Base-by-base conservation (phyloP, 2,888 invertebrate genomes). In the Aphidius colemani region DNA sequence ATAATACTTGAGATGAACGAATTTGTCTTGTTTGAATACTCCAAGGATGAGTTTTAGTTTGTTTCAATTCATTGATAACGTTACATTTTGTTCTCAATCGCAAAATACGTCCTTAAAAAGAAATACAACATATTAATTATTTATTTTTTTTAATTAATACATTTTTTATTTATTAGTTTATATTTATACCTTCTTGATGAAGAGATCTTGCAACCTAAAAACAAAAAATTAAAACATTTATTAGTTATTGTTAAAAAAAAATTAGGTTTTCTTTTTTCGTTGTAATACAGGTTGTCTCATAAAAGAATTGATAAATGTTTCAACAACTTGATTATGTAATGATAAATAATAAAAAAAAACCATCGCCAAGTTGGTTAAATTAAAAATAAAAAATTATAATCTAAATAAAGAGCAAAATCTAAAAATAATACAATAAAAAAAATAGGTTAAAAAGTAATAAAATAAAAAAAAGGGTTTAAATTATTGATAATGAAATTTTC, bases 1-100 rank as follows among this genome's bases (percentile, higher is more conserved):
- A 82, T 74, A 82, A 74, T 53, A 75, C 68, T 59, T 77, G 68
- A 65, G 81, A 75, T 43, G 80, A 75, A 57, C 71, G 74, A 61
- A 81, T 71, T 63, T 77, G 74, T 70, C 77, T 75, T 44, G 69
- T 67, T 60, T 76, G 79, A 60, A 74, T 67, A 70, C 73, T 75
- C 78, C 78, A 79, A 68, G 69, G 67, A 51, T 74, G 70, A 13
- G 67, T 68, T 44, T 69, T 66, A 46, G 68, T 71, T 51, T 71
- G 64, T 59, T 73, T 77, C 50, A 65, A 69, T 61, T 67, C 67
- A 41, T 72, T 73, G 63, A 59, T 71, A 49, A 70, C 61, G 59
- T 71, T 63, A 68, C 68, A 75, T 75, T 76, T 75, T 53, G 76
- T 71, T 71, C 72, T 71, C 61, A 74, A 67, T 67, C 74, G 71